Conservation (phyloP, 1,140 invertebrate species). For the Mamestra configurata region DNA sequence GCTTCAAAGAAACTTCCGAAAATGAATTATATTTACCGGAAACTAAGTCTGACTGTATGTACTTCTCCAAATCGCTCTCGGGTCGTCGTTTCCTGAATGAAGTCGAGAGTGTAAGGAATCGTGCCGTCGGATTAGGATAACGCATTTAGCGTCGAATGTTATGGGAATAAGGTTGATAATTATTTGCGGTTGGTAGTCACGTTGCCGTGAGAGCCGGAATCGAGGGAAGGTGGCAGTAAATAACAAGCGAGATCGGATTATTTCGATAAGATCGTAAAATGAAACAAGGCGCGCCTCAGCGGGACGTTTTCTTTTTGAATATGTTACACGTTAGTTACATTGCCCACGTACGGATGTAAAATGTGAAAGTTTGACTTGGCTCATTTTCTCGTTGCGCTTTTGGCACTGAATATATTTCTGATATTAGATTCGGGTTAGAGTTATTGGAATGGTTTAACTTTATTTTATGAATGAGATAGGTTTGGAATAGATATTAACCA, state of each 20-base stretch:
- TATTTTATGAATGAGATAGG: background rate
- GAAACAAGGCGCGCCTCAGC: constrained; percentile 81
- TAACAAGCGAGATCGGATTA: constrained; percentile 87
- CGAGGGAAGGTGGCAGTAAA: constrained; percentile 84
- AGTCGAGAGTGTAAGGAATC: constrained; percentile 67
- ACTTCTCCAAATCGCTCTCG: constrained; percentile 63
- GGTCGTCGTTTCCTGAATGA: constrained; percentile 59
- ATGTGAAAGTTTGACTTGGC: constrained; percentile 65
- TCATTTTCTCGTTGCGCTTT: constrained; percentile 54
- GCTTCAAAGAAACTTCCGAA: constrained; percentile 50
- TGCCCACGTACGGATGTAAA: constrained; percentile 64
- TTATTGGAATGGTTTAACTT: background rate
- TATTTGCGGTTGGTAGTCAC: constrained; percentile 56
- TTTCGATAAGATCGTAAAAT: constrained; percentile 88
- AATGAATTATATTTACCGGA: constrained; percentile 70
- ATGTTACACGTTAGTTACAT: constrained; percentile 71
- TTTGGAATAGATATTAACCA: background rate
- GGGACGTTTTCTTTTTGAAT: constrained; percentile 83
- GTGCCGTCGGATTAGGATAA: constrained; percentile 63
- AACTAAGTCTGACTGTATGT: constrained; percentile 67
- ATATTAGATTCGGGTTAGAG: constrained; percentile 8
- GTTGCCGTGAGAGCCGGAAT: constrained; percentile 72
- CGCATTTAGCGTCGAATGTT: constrained; percentile 67
- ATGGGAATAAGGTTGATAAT: constrained; percentile 72
- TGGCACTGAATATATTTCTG: constrained; percentile 42